phyloP scores from a whole-genome alignment of 2,888 invertebrate species.

The Colletes collaris region DNA sequence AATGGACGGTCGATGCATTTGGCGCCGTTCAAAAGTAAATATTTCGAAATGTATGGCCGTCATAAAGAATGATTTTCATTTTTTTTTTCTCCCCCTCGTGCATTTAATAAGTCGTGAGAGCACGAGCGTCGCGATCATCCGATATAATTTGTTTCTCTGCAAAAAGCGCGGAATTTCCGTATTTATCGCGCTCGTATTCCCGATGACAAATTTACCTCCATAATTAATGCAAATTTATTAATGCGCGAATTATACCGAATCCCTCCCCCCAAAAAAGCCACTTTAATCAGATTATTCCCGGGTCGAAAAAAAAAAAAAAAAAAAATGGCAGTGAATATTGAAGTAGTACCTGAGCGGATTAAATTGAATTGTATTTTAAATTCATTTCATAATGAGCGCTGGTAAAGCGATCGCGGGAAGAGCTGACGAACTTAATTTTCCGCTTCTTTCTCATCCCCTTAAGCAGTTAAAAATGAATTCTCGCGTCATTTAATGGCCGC shows the following conservation, averaged over 20 bases:
- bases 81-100: no score
- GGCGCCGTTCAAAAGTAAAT: slow-evolving; percentile 10
- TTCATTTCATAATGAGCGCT: slow-evolving; percentile 23
- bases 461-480: slow-evolving; percentile 49
- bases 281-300: slow-evolving; percentile 36
- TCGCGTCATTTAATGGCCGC: slow-evolving; percentile 39
- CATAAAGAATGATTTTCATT: slow-evolving; percentile 5
- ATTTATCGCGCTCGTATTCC: slow-evolving; percentile 15
- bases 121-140: slow-evolving; percentile 11
- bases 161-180: neutral
- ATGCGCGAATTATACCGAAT: slow-evolving; percentile 34
- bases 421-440: slow-evolving; percentile 9
- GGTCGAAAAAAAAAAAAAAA: slow-evolving; percentile 2
- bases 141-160: slow-evolving; percentile 7
- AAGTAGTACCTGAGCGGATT: slow-evolving; percentile 30
- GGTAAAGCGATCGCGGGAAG: slow-evolving; percentile 10
- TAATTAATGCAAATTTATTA: slow-evolving; percentile 52
- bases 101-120: neutral
- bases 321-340: slow-evolving; percentile 28
- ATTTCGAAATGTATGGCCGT: slow-evolving; percentile 10
- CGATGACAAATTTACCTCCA: slow-evolving; percentile 4
- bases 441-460: neutral
- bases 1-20: slow-evolving; percentile 5
- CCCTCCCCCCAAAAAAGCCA: slow-evolving; percentile 11
- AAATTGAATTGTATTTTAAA: slow-evolving; percentile 43